Evolutionary conservation across 37 sponge, comb jelly and placozoan genomes (phyloP).

Genomic region (Beroe ovata): DNA sequence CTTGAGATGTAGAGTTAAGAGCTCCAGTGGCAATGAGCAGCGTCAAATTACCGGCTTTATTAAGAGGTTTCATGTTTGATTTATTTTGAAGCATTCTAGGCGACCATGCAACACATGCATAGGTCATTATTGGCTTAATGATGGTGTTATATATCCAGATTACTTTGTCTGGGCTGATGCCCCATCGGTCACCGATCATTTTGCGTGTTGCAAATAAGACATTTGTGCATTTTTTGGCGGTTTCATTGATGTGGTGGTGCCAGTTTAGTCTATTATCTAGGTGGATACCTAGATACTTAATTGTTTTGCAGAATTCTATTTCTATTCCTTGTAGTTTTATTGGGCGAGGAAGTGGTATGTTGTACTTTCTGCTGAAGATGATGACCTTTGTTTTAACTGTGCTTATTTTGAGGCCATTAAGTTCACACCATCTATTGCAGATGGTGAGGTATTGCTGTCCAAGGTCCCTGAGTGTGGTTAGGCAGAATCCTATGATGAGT

Average conservation of each 20-base stretch:
- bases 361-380: slow-evolving; percentile 14
- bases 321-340: neutral
- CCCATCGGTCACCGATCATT: slow-evolving; percentile 15
- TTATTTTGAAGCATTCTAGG: neutral
- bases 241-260: neutral
- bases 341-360: neutral
- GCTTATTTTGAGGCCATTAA: neutral
- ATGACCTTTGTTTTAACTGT: slow-evolving; percentile 1
- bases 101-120: slow-evolving; percentile 3
- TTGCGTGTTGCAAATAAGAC: neutral
- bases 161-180: neutral
- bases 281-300: neutral
- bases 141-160: slow-evolving; percentile 5
- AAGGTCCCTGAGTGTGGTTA: neutral
- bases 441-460: neutral
- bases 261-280: slow-evolving; percentile 1
- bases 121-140: slow-evolving; percentile 36
- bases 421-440: slow-evolving; percentile 40
- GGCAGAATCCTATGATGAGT: neutral
- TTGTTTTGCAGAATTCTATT: slow-evolving; percentile 18
- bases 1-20: neutral
- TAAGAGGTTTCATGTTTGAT: neutral
- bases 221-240: neutral
- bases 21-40: slow-evolving; percentile 18
- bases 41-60: neutral